A percentile compares a stretch with the other conserved stretches of the same genome.
phyloP scores from a whole-genome alignment of 1,140 invertebrate genomes.

The Diorhabda sublineata region DNA sequence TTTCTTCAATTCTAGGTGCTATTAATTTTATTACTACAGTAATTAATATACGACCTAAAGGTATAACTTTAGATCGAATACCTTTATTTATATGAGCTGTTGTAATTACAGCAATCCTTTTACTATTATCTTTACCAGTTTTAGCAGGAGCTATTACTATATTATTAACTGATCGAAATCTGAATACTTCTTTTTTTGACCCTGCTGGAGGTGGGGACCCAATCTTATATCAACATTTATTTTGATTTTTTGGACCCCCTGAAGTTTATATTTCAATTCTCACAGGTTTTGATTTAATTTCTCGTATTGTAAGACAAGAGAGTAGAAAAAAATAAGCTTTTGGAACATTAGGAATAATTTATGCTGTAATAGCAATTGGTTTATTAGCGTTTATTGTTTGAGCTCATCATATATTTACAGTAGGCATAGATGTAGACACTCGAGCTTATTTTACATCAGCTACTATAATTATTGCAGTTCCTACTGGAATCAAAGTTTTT shows the following conservation, averaged over 20 bases:
- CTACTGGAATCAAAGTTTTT: constrained; percentile 66
- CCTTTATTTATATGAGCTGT: constrained; percentile 64
- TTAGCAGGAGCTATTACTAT: constrained; percentile 71
- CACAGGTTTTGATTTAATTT: constrained; percentile 62
- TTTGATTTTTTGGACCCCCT: constrained; percentile 76
- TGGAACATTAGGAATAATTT: constrained; percentile 58
- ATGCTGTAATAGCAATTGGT: constrained; percentile 62
- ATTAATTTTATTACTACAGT: constrained; percentile 63
- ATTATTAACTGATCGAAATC: constrained; percentile 64
- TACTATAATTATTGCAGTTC: constrained; percentile 70
- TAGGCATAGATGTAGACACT: constrained; percentile 69
- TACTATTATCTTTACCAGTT: constrained; percentile 66
- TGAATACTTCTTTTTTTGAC: constrained; percentile 68
- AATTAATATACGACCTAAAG: constrained; percentile 54
- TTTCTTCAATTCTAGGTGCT: constrained; percentile 63
- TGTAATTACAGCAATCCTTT: constrained; percentile 59
- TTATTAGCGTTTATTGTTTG: constrained; percentile 65
- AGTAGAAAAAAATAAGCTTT: constrained; percentile 58
- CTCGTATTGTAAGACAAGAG: constrained; percentile 59
- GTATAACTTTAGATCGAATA: constrained; percentile 51
- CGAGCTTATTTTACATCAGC: constrained; percentile 69
- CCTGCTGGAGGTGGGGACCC: constrained; percentile 63
- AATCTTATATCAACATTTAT: constrained; percentile 72
- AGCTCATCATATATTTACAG: constrained; percentile 69
- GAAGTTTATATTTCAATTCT: constrained; percentile 74